Evolutionary conservation across 2,113 vertebrate genomes (phyloP), one percentile per base, ranked within the genome.

Genomic region (Pungitius pungitius): DNA sequence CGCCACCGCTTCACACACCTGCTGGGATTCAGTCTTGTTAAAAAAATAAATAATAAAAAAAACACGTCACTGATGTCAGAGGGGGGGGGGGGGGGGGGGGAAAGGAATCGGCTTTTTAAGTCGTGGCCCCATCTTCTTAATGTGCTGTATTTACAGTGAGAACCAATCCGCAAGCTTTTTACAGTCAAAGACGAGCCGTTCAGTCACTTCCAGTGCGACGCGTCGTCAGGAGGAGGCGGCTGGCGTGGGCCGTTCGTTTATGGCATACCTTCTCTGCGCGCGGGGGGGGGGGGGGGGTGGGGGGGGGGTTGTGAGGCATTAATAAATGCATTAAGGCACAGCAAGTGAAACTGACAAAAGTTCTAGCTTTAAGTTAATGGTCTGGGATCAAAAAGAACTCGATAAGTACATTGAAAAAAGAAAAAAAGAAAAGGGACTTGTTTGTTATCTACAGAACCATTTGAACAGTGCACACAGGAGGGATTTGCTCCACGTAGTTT

Each of bases 241-340:
- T 69, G 18, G 79, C 78, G 75, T 75, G 64, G 18, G 39, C 67
- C 18, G 62, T 65, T 69, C 72, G 40, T 72, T 74, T 58, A 73
- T 63, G 80, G 75, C 68, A 51, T 81, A 79, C 80, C 80, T 79
- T 87, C 77, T 79, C 71, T 75, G 68, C 75, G 69, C 68, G 58
- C 76, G 54, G 61, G 12, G 87, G 79, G 77, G 78, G 80, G 80
- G 89, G 85, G 58, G 78, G 54, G 61, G 12, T 88, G 79, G 77
- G 78, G 80, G 80, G 89, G 85, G 87, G 83, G 89, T 73, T 70
- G 88, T 84, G 86, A 89, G 68, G 85, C 87, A 88, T 92, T 90
- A 57, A 79, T 80, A 87, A 89, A 93, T 89, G 89, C 84, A 17
- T 89, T 94, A 95, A 95, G 94, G 93, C 94, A 95, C 94, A 92